Percentiles rank a stretch among this genome's conserved stretches.
These are phyloP conservation scores for Grammomys dolichurus DNA, from an alignment of 2,113 vertebrate genomes.

Conservation along the genomic window DNA sequence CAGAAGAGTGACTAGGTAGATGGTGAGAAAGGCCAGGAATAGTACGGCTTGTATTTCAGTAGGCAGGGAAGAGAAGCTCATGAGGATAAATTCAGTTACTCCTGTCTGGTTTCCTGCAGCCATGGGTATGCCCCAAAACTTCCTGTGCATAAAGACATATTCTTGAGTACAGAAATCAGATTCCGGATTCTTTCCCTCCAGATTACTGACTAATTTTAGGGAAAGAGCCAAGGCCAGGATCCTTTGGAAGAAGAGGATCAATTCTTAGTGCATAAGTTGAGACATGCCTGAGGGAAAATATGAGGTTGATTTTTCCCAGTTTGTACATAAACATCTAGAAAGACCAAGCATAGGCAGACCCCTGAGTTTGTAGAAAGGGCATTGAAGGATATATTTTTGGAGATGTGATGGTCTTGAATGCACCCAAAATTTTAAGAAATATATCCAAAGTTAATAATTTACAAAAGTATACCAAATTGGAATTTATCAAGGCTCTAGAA, in stretches of 20 bases:
- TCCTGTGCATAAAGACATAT: neutral
- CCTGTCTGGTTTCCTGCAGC: constrained; percentile 63
- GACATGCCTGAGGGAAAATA: neutral
- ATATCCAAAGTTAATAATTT: neutral
- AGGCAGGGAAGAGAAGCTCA: constrained; percentile 71
- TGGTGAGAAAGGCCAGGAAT: constrained; percentile 50
- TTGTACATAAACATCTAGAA: neutral
- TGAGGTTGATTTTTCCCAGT: neutral
- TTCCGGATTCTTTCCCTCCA: neutral
- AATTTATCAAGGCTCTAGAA: constrained; percentile 18
- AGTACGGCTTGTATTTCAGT: constrained; percentile 44
- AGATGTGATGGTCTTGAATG: neutral
- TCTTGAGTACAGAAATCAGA: neutral
- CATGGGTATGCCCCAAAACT: neutral
- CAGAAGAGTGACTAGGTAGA: constrained; percentile 44
- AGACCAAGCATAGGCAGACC: neutral
- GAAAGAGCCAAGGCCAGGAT: neutral
- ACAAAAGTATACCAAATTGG: neutral
- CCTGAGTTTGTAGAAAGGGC: neutral
- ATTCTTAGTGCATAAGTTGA: neutral
- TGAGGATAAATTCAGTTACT: constrained; percentile 68
- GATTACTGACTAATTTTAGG: neutral
- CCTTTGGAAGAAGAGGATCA: neutral
- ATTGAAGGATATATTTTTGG: neutral
- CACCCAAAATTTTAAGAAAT: neutral